These are phyloP conservation scores for Stictonetta naevosa DNA, from an alignment of 2,113 vertebrate genomes.

Conservation along the genomic window DNA sequence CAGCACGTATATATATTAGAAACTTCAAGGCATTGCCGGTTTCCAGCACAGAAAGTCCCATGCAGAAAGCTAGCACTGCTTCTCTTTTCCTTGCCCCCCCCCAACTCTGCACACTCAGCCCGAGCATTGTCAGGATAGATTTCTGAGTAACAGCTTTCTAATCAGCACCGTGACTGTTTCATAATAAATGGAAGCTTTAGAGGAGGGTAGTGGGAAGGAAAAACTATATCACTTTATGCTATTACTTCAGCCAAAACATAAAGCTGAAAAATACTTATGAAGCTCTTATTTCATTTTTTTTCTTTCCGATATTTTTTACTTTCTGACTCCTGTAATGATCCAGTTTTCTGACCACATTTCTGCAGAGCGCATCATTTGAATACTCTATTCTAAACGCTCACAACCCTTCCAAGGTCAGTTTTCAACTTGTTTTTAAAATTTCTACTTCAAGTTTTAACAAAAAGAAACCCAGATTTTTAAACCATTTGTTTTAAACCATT, in stretches of 20 bases:
- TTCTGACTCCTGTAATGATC: background rate
- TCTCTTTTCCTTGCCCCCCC: background rate
- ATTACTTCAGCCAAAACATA: background rate
- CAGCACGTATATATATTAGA: fast-evolving
- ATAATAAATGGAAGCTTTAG: background rate
- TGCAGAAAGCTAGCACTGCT: background rate
- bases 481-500: background rate
- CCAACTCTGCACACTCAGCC: background rate
- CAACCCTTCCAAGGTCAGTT: background rate
- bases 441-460: background rate
- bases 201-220: background rate
- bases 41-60: background rate
- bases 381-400: background rate
- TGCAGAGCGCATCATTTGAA: background rate
- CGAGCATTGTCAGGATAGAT: background rate
- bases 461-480: background rate
- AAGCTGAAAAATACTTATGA: too few relatives aligned
- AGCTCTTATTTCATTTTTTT: too few relatives aligned
- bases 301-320: background rate
- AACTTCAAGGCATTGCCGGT: background rate
- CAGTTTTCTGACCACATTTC: background rate
- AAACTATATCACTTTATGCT: background rate
- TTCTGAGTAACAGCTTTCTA: background rate
- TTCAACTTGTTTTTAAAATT: background rate
- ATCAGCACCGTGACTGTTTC: background rate